Evolutionary conservation across 2,797 vertebrate species (phyloP), one percentile per base, ranked within the genome.

Genomic region (Phalanger gymnotis): DNA sequence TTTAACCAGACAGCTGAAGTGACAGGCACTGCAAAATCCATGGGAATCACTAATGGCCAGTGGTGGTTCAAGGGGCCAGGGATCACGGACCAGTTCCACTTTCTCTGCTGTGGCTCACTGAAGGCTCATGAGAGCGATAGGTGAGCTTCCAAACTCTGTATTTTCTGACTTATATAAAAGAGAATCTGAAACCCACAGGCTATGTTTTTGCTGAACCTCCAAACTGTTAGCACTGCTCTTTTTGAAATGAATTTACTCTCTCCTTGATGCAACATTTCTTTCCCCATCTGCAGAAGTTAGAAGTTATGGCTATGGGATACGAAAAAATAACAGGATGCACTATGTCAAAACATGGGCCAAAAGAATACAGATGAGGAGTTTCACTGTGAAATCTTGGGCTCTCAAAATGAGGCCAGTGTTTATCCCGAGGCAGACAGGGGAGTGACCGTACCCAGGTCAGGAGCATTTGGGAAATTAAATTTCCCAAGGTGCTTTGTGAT

Each of bases 311-410:
- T 90, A 91, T 66, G 93, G 92, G 93, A 97, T 90, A 93, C 87
- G 95, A 96, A 97, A 87, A 51, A 97, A 96, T 95, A 97, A 97
- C 91, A 96, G 96, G 97, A 96, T 97, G 96, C 96, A 96, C 96
- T 95, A 58, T 95, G 97, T 97, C 96, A 96, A 95, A 89, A 96
- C 87, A 52, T 54, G 92, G 25, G 93, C 95, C 92, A 97, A 94
- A 54, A 90, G 95, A 97, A 94, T 22, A 96, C 96, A 97, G 94
- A 97, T 95, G 94, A 95, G 96, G 94, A 94, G 96, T 97, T 93
- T 97, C 31, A 90, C 94, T 95, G 92, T 94, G 90, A 89, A 66
- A 52, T 53, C 54, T 57, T 93, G 93, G 95, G 96, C 40, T 90
- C 91, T 97, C 94, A 97, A 91, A 96, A 95, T 53, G 93, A 28